Evolutionary conservation across 2,797 vertebrate species (phyloP), one percentile per base, ranked within the genome.

Genomic region (Sitta carolinensis): DNA sequence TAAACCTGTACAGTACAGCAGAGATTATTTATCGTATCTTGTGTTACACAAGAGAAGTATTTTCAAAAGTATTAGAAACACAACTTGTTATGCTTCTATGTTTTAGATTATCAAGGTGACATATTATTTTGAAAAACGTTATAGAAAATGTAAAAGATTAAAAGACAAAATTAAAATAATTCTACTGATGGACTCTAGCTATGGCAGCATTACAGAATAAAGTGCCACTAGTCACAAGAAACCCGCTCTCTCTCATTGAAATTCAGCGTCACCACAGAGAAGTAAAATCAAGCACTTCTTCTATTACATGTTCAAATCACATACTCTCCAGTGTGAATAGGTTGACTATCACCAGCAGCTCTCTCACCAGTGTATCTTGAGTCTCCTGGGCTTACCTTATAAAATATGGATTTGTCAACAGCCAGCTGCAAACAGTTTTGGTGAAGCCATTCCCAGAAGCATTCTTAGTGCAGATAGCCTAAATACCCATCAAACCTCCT

Each of bases 261-360:
- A 67, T 26, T 13, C 27, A 29, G 22, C 9, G 32, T 10, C 30
- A 74, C 26, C 57, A 45, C 8, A 47, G 5, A 57, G 22, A 70
- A 64, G 7, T 55, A 78, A 67, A 87, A 59, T 7, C 9, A 67
- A 43, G 12, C 3, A 5, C 61, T 93, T 81, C 20, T 83, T 6
- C 34, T 51, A 11, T 17, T 42, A 29, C 5, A 1, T 38, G 13
- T 38, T 67, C 5, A n/a, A 34, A 70, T 47, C n/a, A 54, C 7
- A 13, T 9, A 18, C 3, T 55, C 15, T 25, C 9, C 18, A 27
- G 0, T 2, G 3, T 40, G 43, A 73, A 43, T 2, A 1, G 9
- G 18, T 2, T 64, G 29, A 29, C 20, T 80, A 7, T 13, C 11
- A 13, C 7, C 36, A 68, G 18, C 14, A 34, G 13, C 8, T 12